These are phyloP conservation scores for Melanargia galathea DNA, from an alignment of 2,888 invertebrate species.

Conservation along the genomic window DNA sequence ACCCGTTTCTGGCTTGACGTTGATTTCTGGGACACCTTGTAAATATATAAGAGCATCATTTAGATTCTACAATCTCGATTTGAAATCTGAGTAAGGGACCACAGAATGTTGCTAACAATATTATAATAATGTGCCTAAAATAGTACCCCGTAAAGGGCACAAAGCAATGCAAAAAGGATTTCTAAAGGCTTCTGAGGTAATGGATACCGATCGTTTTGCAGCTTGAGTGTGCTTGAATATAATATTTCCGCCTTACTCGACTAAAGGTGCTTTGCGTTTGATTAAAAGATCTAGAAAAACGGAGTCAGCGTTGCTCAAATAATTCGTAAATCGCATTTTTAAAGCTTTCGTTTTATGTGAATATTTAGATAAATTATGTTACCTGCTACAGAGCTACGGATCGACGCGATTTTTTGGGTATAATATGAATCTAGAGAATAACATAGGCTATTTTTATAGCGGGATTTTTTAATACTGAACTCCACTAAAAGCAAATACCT, in stretches of 20 bases:
- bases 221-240: constrained; percentile 32
- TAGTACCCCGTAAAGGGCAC: constrained; percentile 3
- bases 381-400: too few relatives aligned
- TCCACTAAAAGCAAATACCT: too few relatives aligned
- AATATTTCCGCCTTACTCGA: constrained; percentile 26
- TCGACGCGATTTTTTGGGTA: too few relatives aligned
- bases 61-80: background rate
- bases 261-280: constrained; percentile 20
- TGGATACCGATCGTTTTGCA: constrained; percentile 26
- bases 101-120: background rate
- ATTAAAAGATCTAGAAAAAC: constrained; percentile 7
- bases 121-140: background rate
- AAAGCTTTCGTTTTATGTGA: background rate
- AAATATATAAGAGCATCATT: background rate
- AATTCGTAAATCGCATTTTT: background rate
- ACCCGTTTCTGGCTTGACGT: too few relatives aligned
- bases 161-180: constrained; percentile 28
- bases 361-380: too few relatives aligned
- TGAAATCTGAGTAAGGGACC: background rate
- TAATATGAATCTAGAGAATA: too few relatives aligned
- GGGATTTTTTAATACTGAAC: too few relatives aligned
- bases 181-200: constrained; percentile 14
- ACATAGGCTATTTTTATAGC: too few relatives aligned
- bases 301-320: constrained; percentile 2
- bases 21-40: too few relatives aligned